Evolutionary conservation across 2,797 vertebrate species (phyloP).

Genomic region (Enoplosus armatus): DNA sequence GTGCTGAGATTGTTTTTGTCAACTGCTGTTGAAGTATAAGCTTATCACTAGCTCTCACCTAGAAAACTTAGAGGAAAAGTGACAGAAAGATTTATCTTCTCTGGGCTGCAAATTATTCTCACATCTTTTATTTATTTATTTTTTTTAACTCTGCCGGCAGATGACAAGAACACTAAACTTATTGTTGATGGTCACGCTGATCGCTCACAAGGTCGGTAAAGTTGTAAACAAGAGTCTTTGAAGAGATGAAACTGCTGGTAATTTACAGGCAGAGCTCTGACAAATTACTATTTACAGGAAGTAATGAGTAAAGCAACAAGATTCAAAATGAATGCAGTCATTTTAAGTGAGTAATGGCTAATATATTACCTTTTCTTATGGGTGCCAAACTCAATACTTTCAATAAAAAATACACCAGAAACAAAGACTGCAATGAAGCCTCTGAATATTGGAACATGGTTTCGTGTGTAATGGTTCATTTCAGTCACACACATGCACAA

Average conservation of each 20-base stretch:
- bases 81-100: constrained; percentile 40
- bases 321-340: constrained; percentile 18
- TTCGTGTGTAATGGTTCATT: constrained; percentile 26
- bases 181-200: constrained; percentile 20
- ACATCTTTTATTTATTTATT: constrained; percentile 13
- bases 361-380: constrained; percentile 29
- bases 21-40: background rate
- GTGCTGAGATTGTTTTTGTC: background rate
- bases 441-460: background rate
- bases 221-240: constrained; percentile 25
- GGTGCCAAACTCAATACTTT: constrained; percentile 3
- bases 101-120: constrained; percentile 41
- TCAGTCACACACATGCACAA: constrained; percentile 42
- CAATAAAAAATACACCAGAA: constrained; percentile 7
- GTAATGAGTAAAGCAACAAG: constrained; percentile 41
- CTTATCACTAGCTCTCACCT: background rate
- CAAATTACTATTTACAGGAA: constrained; percentile 34
- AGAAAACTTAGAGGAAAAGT: constrained; percentile 23
- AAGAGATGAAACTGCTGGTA: constrained; percentile 17
- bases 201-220: constrained; percentile 35
- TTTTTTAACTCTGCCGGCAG: background rate
- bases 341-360: constrained; percentile 22
- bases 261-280: constrained; percentile 43
- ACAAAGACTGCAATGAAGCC: background rate
- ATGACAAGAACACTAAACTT: constrained; percentile 33